These are phyloP conservation scores for Lagenorhynchus albirostris DNA, from an alignment of 2,113 vertebrate species.

Conservation along the genomic window DNA sequence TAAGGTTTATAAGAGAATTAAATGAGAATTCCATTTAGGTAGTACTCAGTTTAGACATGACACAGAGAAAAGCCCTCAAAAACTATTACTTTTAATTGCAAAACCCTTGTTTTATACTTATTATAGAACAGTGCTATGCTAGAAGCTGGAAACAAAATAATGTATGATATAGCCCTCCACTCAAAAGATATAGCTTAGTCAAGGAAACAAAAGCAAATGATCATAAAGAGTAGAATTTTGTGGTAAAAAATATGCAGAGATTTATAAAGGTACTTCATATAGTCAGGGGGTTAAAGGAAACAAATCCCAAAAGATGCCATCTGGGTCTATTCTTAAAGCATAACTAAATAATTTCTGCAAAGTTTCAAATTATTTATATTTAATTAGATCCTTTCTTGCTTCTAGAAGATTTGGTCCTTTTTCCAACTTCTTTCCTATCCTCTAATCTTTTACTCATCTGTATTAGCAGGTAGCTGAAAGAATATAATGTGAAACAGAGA, in stretches of 20 bases:
- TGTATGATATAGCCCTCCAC: not conserved
- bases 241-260: not conserved
- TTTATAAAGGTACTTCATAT: not conserved
- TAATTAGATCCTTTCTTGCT: not conserved
- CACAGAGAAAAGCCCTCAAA: not conserved
- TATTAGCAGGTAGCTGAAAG: not conserved
- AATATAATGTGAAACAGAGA: not conserved
- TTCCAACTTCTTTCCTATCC: not conserved
- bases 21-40: not conserved
- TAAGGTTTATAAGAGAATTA: not conserved
- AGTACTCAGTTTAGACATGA: not conserved
- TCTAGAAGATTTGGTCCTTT: not conserved
- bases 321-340: constrained; percentile 9
- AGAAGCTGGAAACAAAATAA: not conserved
- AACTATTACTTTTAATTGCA: not conserved
- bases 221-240: not conserved
- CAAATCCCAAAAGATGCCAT: not conserved
- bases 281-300: not conserved
- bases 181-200: not conserved
- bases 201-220: not conserved
- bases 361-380: not conserved
- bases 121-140: not conserved
- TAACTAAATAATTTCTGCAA: not conserved
- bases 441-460: not conserved
- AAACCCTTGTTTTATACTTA: not conserved